A percentile compares a stretch with the other conserved stretches of the same genome.
Conservation (phyloP, 2,113 vertebrate species). For the Atherinomorus stipes region DNA sequence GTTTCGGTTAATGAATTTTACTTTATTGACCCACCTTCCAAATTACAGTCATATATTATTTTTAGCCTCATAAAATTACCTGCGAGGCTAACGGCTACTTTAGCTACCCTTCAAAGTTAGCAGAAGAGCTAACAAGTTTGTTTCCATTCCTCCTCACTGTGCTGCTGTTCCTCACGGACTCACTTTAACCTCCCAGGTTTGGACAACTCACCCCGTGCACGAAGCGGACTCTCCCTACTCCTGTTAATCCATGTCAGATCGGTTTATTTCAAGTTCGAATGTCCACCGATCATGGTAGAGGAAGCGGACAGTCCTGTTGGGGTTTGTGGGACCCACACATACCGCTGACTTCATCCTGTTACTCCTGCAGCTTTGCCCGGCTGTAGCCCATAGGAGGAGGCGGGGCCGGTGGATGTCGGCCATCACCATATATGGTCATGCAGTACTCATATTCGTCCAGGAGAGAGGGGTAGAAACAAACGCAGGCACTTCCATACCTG, state of each 20-base stretch:
- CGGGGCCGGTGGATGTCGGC: background rate
- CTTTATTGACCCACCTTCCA: too few species aligned
- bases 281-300: background rate
- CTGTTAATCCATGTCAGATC: background rate
- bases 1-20: background rate
- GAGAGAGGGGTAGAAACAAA: slow-evolving; percentile 2
- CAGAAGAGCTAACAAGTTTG: slow-evolving; percentile 5
- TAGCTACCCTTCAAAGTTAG: background rate
- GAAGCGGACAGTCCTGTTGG: background rate
- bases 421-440: slow-evolving; percentile 2
- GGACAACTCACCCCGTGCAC: background rate
- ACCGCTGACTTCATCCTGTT: slow-evolving; percentile 2
- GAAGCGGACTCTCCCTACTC: background rate
- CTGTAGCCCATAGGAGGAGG: slow-evolving; percentile 14
- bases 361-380: slow-evolving; percentile 28
- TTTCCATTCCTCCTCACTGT: background rate
- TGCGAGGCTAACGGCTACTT: background rate
- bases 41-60: too few species aligned
- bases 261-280: background rate
- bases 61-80: background rate
- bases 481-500: too few species aligned
- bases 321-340: background rate
- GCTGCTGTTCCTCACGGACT: background rate
- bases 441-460: rapidly evolving
- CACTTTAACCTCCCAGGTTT: background rate